These are phyloP conservation scores for Coturnix japonica DNA, from an alignment of 2,113 vertebrate species.

Conservation along the genomic window DNA sequence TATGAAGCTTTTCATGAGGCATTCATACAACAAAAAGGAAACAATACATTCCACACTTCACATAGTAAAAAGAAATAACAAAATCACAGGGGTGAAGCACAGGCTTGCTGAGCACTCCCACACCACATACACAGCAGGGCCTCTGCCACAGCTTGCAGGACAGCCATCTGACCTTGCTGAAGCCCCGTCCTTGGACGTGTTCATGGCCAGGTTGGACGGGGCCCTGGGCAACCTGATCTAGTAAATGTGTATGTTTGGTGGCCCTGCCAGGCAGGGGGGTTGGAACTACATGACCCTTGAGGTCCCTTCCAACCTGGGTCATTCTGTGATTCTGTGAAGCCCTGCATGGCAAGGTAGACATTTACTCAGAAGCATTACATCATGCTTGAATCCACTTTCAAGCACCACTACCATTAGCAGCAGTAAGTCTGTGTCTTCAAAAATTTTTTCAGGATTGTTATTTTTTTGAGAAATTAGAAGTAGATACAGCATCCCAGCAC, in stretches of 20 bases:
- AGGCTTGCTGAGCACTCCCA: not conserved
- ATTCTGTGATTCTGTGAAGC: too few relatives aligned
- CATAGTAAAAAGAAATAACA: not conserved
- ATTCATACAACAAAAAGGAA: not conserved
- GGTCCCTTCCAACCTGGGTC: too few relatives aligned
- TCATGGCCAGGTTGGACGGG: too few relatives aligned
- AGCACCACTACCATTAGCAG: not conserved
- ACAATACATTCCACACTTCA: not conserved
- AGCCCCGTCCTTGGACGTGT: too few relatives aligned
- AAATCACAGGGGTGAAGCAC: not conserved
- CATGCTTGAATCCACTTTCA: not conserved
- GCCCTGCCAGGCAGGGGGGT: too few relatives aligned
- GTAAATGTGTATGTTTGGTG: too few relatives aligned
- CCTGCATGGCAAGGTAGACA: accelerated
- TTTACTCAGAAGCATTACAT: accelerated
- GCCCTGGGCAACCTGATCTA: too few relatives aligned
- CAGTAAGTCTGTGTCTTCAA: not conserved
- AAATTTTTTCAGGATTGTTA: not conserved
- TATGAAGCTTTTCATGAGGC: not conserved
- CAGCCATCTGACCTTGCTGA: not conserved
- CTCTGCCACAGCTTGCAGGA: not conserved
- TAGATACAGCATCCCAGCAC: not conserved
- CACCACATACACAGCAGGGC: accelerated
- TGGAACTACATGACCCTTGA: too few relatives aligned
- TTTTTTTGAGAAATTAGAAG: not conserved